Evolutionary conservation across 2,888 invertebrate species (phyloP).

Genomic region (Zelleria hepariella): DNA sequence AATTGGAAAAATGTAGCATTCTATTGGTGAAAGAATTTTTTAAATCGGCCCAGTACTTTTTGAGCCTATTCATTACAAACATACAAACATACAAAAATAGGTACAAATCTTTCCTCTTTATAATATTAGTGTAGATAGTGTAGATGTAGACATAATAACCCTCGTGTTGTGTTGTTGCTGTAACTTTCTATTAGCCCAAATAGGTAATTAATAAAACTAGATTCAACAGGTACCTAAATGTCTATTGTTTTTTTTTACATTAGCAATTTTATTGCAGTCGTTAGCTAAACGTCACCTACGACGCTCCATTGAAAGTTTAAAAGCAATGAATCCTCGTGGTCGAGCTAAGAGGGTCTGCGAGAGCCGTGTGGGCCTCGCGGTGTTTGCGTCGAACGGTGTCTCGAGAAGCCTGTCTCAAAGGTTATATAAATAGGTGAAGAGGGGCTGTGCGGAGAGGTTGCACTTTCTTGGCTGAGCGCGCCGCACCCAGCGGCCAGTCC

Average conservation of each 20-base stretch:
- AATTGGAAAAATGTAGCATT: too few relatives aligned
- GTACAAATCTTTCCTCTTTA: background rate
- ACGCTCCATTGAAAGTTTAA: background rate
- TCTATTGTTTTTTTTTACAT: background rate
- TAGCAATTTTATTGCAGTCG: background rate
- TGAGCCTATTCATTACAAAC: too few relatives aligned
- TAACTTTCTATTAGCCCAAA: background rate
- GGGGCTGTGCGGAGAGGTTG: slow-evolving; percentile 66
- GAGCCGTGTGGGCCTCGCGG: slow-evolving; percentile 22
- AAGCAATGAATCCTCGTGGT: background rate
- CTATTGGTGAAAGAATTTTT: too few relatives aligned
- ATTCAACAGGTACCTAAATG: background rate
- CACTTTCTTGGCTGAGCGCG: slow-evolving; percentile 59
- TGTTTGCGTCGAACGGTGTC: slow-evolving; percentile 20
- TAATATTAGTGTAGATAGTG: too few relatives aligned
- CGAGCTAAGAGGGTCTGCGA: slow-evolving; percentile 11
- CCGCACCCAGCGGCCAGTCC: slow-evolving; percentile 54
- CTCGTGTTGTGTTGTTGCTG: too few relatives aligned
- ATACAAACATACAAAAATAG: too few relatives aligned
- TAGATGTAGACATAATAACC: too few relatives aligned
- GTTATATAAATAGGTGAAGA: slow-evolving; percentile 71
- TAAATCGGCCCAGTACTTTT: too few relatives aligned
- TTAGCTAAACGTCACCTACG: background rate
- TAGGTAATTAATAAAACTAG: background rate
- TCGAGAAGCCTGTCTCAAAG: slow-evolving; percentile 38